Percentiles rank a stretch among this genome's conserved stretches.
Evolutionary conservation across 2,888 invertebrate genomes (phyloP).

Genomic region (Nephrotoma flavescens): DNA sequence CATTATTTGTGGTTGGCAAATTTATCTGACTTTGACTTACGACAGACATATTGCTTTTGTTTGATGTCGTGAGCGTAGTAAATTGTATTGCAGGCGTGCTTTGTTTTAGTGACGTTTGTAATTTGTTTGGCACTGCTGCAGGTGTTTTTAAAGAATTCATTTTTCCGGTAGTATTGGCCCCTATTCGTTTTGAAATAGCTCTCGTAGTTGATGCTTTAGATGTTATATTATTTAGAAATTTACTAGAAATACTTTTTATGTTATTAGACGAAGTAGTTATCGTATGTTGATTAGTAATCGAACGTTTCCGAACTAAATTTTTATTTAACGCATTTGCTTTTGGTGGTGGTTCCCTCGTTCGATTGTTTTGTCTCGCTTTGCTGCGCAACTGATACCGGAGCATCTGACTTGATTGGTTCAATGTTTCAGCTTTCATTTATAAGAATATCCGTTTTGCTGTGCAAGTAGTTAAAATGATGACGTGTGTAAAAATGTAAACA

Average conservation of each 20-base stretch:
- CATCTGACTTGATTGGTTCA: neutral
- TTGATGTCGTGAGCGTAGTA: neutral
- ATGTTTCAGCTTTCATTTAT: no score
- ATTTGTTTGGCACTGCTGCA: neutral
- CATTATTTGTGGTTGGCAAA: neutral
- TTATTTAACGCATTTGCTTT: neutral
- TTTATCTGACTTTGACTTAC: conserved; percentile 11
- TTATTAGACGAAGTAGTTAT: neutral
- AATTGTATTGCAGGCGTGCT: neutral
- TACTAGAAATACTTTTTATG: neutral
- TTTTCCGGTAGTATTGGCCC: conserved; percentile 14
- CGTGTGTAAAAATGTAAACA: no score
- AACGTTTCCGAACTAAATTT: neutral
- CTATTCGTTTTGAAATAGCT: neutral
- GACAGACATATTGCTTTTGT: neutral
- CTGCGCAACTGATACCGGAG: neutral
- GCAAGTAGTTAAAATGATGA: no score
- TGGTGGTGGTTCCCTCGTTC: neutral
- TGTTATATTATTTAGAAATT: neutral
- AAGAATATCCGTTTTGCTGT: no score
- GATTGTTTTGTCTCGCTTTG: neutral
- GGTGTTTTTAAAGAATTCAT: conserved; percentile 12
- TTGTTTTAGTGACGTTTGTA: conserved; percentile 7
- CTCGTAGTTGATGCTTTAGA: neutral
- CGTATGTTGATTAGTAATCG: neutral